phyloP scores from a whole-genome alignment of 2,888 invertebrate genomes.

The Druceiella hillmani region DNA sequence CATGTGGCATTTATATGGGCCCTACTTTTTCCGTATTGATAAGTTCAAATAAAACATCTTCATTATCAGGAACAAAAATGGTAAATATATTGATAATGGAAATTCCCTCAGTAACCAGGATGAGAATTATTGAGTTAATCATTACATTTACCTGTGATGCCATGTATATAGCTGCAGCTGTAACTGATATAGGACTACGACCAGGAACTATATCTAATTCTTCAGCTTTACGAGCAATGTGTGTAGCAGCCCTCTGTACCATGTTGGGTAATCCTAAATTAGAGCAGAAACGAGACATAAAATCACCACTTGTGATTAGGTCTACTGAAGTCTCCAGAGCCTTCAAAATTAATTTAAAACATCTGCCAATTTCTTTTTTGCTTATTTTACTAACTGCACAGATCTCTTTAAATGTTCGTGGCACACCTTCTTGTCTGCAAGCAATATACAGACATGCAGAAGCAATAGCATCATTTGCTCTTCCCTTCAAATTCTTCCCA shows the following conservation, averaged over 20 bases:
- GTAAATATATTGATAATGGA: no score
- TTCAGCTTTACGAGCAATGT: constrained; percentile 84
- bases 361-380: constrained; percentile 91
- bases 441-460: constrained; percentile 93
- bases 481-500: constrained; percentile 79
- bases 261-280: constrained; percentile 74
- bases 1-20: no score
- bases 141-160: constrained; percentile 89
- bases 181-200: constrained; percentile 88
- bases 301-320: constrained; percentile 87
- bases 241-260: constrained; percentile 81
- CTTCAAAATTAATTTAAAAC: constrained; percentile 86
- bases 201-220: constrained; percentile 90
- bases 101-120: no score
- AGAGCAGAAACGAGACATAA: constrained; percentile 91
- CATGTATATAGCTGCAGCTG: constrained; percentile 94
- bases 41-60: no score
- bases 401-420: constrained; percentile 92
- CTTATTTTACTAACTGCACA: constrained; percentile 92
- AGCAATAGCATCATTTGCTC: constrained; percentile 88
- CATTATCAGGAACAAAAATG: no score
- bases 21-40: no score
- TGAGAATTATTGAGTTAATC: no score
- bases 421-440: constrained; percentile 89
- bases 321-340: constrained; percentile 87